Evolutionary conservation across 2,888 invertebrate species (phyloP), one percentile per base, ranked within the genome.

Genomic region (Stramonita haemastoma): DNA sequence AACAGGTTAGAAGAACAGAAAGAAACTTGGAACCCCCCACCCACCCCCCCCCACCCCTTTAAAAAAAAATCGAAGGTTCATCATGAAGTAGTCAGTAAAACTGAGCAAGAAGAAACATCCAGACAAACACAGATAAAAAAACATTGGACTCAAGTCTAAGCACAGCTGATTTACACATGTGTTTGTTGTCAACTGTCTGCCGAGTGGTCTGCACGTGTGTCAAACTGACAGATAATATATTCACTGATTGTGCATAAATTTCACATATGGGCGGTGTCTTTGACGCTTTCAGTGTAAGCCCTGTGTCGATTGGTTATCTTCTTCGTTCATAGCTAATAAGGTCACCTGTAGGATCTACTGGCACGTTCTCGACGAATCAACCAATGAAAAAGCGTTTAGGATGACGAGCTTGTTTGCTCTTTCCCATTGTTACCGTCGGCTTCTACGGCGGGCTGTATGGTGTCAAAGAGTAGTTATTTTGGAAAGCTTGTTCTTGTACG

Each of bases 321-420:
- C 8, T 91, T 88, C 91, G 93, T 92, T 91, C 93, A 93, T 93
- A 93, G 87, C 89, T 92, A 93, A 93, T 92, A 91, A 94, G 92
- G 93, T 93, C 95, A 95, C 95, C 95, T 95, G 94, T 93, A 93
- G 93, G 93, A 84, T 29, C 66, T 73, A 46, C 73, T 81, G n/a
- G 22, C 89, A 86, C 56, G 79, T 89, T 90, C 34, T 57, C 93
- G 93, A 93, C 93, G 93, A 94, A 94, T 93, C 93, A 94, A 94
- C 95, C 95, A 95, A 95, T 95, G 95, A 94, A 93, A 93, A 94
- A 92, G 92, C 93, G 92, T 93, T 93, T 92, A 94, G 92, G 92
- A 93, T 92, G 94, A 94, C 92, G 93, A 94, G 94, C 94, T 93
- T 94, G 94, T 94, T 94, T 94, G 94, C 94, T 91, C 89, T 91